Evolutionary conservation across 2,113 vertebrate species (phyloP).

Genomic region (Stigmatopora nigra): DNA sequence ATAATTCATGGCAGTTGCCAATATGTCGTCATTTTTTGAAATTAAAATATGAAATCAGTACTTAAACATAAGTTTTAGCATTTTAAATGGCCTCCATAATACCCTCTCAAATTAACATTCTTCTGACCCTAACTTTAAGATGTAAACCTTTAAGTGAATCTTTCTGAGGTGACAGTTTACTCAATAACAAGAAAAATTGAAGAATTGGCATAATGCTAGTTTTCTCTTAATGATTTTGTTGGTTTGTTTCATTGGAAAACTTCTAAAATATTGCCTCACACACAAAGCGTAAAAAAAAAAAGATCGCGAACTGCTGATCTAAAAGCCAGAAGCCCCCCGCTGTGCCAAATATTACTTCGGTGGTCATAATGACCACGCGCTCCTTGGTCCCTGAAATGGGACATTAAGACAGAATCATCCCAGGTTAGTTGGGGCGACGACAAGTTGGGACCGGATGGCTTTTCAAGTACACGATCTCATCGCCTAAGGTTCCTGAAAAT

Average conservation of each 20-base stretch:
- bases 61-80: no score
- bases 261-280: neutral
- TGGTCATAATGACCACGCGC: slow-evolving; percentile 56
- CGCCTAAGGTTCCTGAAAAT: slow-evolving; percentile 64
- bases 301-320: neutral
- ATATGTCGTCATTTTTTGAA: no score
- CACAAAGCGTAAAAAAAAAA: neutral
- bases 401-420: slow-evolving; percentile 76
- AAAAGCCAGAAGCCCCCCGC: slow-evolving; percentile 46
- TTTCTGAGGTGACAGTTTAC: no score
- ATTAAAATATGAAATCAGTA: no score
- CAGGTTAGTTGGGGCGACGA: slow-evolving; percentile 67
- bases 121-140: no score
- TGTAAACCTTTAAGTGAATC: no score
- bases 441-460: slow-evolving; percentile 62
- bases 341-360: slow-evolving; percentile 59
- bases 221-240: neutral
- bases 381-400: slow-evolving; percentile 69
- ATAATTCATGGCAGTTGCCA: no score
- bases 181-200: no score
- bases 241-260: neutral
- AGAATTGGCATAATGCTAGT: no score
- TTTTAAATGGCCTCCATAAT: no score
- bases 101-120: no score
- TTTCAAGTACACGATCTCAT: slow-evolving; percentile 68